These are phyloP conservation scores for Betta splendens DNA, from an alignment of 2,797 vertebrate genomes.

Conservation along the genomic window DNA sequence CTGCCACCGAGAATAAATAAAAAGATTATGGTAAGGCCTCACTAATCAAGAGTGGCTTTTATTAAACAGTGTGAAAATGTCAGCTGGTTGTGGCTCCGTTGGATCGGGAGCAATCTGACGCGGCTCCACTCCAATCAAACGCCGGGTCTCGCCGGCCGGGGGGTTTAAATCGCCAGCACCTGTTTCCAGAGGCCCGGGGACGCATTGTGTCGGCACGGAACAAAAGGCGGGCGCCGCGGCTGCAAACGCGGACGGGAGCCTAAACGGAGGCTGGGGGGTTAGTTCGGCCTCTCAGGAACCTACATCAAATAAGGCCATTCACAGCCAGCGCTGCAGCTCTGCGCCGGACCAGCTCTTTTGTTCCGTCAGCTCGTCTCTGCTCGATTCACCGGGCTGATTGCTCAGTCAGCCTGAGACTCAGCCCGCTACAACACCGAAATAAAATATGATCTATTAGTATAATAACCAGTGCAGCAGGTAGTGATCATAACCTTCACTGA, in stretches of 20 bases:
- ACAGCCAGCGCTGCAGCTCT: slow-evolving; percentile 51
- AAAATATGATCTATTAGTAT: neutral
- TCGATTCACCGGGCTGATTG: slow-evolving; percentile 26
- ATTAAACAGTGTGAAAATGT: slow-evolving; percentile 77
- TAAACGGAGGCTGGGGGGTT: slow-evolving; percentile 46
- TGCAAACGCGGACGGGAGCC: slow-evolving; percentile 49
- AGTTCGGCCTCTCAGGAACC: slow-evolving; percentile 64
- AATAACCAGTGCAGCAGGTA: neutral
- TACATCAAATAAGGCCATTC: slow-evolving; percentile 69
- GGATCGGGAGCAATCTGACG: slow-evolving; percentile 60
- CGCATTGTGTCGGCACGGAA: slow-evolving; percentile 50
- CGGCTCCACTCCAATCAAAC: slow-evolving; percentile 66
- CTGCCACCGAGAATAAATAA: slow-evolving; percentile 74
- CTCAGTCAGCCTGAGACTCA: slow-evolving; percentile 32
- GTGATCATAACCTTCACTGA: neutral
- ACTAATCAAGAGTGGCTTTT: slow-evolving; percentile 80
- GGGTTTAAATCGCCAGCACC: slow-evolving; percentile 60
- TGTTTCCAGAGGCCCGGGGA: slow-evolving; percentile 56
- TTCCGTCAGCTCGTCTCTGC: slow-evolving; percentile 47
- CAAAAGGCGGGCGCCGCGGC: slow-evolving; percentile 21
- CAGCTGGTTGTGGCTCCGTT: slow-evolving; percentile 58
- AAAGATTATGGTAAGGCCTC: slow-evolving; percentile 66
- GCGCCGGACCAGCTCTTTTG: slow-evolving; percentile 50
- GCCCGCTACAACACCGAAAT: neutral
- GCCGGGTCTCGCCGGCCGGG: slow-evolving; percentile 41